These are phyloP conservation scores for Allolobophora icterica DNA, from an alignment of 2,888 invertebrate genomes.

Conservation along the genomic window DNA sequence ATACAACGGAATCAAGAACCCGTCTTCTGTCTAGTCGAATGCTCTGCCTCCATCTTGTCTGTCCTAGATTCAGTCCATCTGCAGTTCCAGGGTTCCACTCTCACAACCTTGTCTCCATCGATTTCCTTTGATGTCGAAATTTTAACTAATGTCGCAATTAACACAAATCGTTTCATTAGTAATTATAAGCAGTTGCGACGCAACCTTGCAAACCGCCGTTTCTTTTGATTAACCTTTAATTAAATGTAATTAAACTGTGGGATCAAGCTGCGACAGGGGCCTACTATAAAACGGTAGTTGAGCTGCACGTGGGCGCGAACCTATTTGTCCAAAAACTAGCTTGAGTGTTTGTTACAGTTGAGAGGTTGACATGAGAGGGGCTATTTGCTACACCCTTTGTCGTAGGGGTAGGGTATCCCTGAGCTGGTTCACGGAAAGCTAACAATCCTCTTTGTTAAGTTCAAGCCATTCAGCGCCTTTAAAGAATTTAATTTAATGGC, in stretches of 20 bases:
- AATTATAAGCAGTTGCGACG: neutral
- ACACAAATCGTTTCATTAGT: neutral
- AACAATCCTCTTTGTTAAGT: neutral
- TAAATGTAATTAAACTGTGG: neutral
- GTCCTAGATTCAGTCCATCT: neutral
- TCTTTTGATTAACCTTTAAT: neutral
- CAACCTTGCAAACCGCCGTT: no score
- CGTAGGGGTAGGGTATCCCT: no score
- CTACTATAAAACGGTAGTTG: neutral
- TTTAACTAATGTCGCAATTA: neutral
- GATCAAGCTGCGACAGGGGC: no score
- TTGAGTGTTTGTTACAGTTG: neutral
- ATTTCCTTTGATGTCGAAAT: neutral
- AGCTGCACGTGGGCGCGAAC: no score
- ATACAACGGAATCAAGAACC: no score
- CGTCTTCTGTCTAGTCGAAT: neutral
- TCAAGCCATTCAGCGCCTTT: neutral
- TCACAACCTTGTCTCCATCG: neutral
- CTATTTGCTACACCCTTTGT: no score
- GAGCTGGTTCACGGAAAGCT: neutral
- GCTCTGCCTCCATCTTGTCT: neutral
- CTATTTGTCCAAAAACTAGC: neutral
- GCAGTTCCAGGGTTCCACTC: neutral
- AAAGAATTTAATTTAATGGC: neutral
- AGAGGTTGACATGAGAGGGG: neutral